Evolutionary conservation across 1,140 invertebrate genomes (phyloP).

Genomic region (Drosophila aff.): DNA sequence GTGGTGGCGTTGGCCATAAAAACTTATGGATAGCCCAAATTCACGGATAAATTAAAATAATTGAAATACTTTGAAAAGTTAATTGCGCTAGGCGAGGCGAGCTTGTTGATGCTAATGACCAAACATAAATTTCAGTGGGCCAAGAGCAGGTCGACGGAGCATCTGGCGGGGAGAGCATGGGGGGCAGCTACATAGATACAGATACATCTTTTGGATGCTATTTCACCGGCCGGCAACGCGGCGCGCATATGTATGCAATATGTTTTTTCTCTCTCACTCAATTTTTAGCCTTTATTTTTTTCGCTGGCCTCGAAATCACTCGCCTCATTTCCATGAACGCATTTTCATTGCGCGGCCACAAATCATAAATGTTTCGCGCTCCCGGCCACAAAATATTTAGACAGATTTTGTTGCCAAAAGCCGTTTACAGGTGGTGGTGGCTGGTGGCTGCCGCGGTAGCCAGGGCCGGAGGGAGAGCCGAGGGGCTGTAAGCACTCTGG

Average conservation of each 20-base stretch:
- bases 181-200: constrained; percentile 24
- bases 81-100: constrained; percentile 69
- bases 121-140: constrained; percentile 73
- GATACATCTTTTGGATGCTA: constrained; percentile 24
- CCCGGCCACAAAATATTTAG: constrained; percentile 72
- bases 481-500: constrained; percentile 8
- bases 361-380: constrained; percentile 64
- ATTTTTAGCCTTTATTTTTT: constrained; percentile 12
- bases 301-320: constrained; percentile 33
- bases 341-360: constrained; percentile 71
- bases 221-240: constrained; percentile 64
- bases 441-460: background rate
- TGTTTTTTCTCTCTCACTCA: constrained; percentile 54
- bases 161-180: constrained; percentile 2
- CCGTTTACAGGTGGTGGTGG: constrained; percentile 69
- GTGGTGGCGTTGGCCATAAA: constrained; percentile 45
- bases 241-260: constrained; percentile 82
- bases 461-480: background rate
- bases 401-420: constrained; percentile 62
- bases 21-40: constrained; percentile 64
- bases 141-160: constrained; percentile 28
- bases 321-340: constrained; percentile 67
- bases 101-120: constrained; percentile 79
- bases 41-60: constrained; percentile 80
- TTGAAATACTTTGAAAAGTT: constrained; percentile 79